A percentile compares a stretch with the other conserved stretches of the same genome.
Conservation (phyloP, 2,888 invertebrate genomes). For the Hirtodrosophila alboralis region DNA sequence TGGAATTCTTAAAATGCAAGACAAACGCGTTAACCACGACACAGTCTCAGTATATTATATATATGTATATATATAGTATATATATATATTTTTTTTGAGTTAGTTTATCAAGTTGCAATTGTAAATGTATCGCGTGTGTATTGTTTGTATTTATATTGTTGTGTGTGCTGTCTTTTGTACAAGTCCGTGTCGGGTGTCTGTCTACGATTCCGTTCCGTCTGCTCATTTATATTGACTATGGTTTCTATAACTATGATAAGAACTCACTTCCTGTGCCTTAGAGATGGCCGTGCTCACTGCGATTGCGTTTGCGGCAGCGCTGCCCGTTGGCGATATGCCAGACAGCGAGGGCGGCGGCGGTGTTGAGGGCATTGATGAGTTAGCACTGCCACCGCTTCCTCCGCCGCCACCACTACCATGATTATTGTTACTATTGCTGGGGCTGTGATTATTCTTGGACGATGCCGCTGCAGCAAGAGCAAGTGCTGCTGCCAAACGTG, state of each 20-base stretch:
- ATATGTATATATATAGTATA: slow-evolving; percentile 11
- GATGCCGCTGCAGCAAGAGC: slow-evolving; percentile 43
- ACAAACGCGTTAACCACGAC: slow-evolving; percentile 52
- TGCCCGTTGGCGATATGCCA: slow-evolving; percentile 76
- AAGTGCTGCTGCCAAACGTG: slow-evolving; percentile 82
- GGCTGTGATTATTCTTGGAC: slow-evolving; percentile 36
- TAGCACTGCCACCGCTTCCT: slow-evolving; percentile 54
- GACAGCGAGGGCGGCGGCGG: slow-evolving; percentile 67
- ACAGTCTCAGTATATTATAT: slow-evolving; percentile 50
- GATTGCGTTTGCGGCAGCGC: slow-evolving; percentile 80
- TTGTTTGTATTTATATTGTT: slow-evolving; percentile 14
- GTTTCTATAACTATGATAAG: slow-evolving; percentile 83
- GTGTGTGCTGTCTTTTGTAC: slow-evolving; percentile 62
- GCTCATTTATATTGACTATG: slow-evolving; percentile 83
- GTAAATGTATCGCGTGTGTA: slow-evolving; percentile 3
- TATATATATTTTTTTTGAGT: slow-evolving; percentile 12
- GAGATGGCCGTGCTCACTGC: slow-evolving; percentile 84
- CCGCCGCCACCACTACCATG: slow-evolving; percentile 31
- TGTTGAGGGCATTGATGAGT: slow-evolving; percentile 79
- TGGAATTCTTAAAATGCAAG: slow-evolving; percentile 76
- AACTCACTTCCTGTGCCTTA: slow-evolving; percentile 84
- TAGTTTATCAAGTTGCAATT: slow-evolving; percentile 12
- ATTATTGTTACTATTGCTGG: neutral
- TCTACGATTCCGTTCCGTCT: slow-evolving; percentile 34
- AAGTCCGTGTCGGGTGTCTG: slow-evolving; percentile 49